These are phyloP conservation scores for Panulirus ornatus DNA, from an alignment of 1,140 invertebrate genomes.

Conservation along the genomic window DNA sequence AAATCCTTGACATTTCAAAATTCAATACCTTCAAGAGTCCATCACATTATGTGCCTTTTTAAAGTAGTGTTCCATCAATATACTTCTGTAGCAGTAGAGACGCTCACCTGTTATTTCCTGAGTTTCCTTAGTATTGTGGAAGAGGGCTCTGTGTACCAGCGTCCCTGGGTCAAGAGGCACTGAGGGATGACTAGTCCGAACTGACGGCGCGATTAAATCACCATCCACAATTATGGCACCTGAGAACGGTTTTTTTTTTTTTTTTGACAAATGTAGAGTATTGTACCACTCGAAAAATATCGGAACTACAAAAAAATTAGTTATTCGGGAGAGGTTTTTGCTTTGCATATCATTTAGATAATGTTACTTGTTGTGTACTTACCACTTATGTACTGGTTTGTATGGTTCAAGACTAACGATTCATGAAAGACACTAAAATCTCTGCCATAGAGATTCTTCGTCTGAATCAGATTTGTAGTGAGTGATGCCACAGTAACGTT, in stretches of 20 bases:
- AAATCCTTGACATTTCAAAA: too few relatives aligned
- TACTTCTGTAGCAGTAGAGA: not conserved
- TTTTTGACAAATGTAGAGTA: too few relatives aligned
- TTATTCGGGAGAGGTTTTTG: not conserved
- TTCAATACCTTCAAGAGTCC: too few relatives aligned
- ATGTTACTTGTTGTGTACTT: not conserved
- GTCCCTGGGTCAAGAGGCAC: not conserved
- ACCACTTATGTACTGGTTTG: not conserved
- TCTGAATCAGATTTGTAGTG: not conserved
- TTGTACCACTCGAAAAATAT: too few relatives aligned
- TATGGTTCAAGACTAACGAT: conserved; percentile 16
- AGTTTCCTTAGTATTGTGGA: not conserved
- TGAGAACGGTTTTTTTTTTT: not conserved
- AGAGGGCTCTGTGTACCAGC: not conserved
- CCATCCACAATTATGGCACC: conserved; percentile 21
- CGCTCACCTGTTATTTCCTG: conserved; percentile 32
- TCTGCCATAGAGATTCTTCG: conserved; percentile 10
- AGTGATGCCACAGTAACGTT: not conserved
- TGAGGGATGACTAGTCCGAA: not conserved
- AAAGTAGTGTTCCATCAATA: too few relatives aligned
- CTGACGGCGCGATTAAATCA: not conserved
- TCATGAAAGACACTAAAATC: not conserved
- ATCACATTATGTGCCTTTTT: too few relatives aligned
- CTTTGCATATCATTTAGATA: not conserved
- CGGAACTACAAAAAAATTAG: not conserved